phyloP scores from a whole-genome alignment of 92 coral and sea anemone genomes.

The Desmophyllum pertusum region DNA sequence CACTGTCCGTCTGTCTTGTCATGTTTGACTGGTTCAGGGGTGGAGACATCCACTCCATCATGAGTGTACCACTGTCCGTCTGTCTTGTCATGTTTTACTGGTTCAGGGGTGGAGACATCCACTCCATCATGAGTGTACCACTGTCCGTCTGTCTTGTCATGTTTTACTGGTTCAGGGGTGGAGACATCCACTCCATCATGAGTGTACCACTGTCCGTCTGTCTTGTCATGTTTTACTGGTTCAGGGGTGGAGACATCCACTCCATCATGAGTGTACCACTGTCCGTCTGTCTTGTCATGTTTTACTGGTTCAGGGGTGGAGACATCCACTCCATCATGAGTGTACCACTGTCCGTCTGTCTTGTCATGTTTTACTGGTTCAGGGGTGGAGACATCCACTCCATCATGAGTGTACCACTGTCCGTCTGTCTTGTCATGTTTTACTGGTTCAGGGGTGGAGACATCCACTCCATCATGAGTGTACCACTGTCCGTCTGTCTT shows the following conservation, averaged over 20 bases:
- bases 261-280: constrained; percentile 58
- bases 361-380: constrained; percentile 44
- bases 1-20: constrained; percentile 55
- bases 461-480: constrained; percentile 44
- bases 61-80: constrained; percentile 66
- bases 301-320: constrained; percentile 30
- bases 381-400: constrained; percentile 24
- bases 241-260: constrained; percentile 23
- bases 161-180: constrained; percentile 29
- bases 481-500: constrained; percentile 59
- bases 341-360: constrained; percentile 59
- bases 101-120: constrained; percentile 28
- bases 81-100: constrained; percentile 38
- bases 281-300: constrained; percentile 52
- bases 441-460: constrained; percentile 33
- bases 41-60: constrained; percentile 37
- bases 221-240: constrained; percentile 43
- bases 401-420: constrained; percentile 59
- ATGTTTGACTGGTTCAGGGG: constrained; percentile 31
- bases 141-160: constrained; percentile 55
- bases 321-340: constrained; percentile 40
- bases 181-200: constrained; percentile 38
- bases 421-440: constrained; percentile 48
- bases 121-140: constrained; percentile 55
- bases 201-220: constrained; percentile 60